Evolutionary conservation across 1,140 invertebrate species (phyloP).

Genomic region (Heliothis subflexa): DNA sequence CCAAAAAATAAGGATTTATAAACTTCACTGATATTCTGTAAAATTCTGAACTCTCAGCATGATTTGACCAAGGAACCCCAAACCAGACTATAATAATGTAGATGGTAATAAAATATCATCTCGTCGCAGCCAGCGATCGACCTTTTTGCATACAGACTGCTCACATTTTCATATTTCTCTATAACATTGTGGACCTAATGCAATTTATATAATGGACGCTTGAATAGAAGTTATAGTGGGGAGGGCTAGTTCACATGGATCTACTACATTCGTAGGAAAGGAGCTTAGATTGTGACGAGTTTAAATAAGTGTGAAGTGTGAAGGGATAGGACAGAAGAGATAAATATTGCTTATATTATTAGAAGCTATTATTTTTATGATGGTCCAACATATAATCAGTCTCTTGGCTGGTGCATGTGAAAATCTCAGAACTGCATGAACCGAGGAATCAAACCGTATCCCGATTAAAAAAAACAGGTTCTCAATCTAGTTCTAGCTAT

Average conservation of each 20-base stretch:
- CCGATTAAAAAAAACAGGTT: no score
- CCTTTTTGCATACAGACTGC: conserved; percentile 43
- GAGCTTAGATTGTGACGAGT: no score
- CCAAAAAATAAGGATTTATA: no score
- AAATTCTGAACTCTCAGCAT: neutral
- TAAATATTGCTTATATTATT: no score
- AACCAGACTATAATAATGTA: conserved; percentile 37
- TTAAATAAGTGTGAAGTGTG: no score
- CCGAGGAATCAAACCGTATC: no score
- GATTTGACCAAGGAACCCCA: conserved; percentile 7
- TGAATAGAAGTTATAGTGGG: conserved; percentile 17
- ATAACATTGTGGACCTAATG: conserved; percentile 36
- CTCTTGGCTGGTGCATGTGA: no score
- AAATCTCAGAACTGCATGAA: no score
- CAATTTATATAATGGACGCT: conserved; percentile 39
- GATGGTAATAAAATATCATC: conserved; percentile 45
- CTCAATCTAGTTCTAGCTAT: no score
- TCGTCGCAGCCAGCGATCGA: conserved; percentile 37
- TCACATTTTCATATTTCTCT: conserved; percentile 44
- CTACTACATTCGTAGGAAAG: neutral
- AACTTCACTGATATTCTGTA: neutral
- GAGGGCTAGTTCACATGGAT: neutral
- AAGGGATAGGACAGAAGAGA: no score
- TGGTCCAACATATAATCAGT: no score
- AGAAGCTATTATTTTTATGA: no score